Evolutionary conservation across 2,113 vertebrate genomes (phyloP).

Genomic region (Ptyas mucosa): DNA sequence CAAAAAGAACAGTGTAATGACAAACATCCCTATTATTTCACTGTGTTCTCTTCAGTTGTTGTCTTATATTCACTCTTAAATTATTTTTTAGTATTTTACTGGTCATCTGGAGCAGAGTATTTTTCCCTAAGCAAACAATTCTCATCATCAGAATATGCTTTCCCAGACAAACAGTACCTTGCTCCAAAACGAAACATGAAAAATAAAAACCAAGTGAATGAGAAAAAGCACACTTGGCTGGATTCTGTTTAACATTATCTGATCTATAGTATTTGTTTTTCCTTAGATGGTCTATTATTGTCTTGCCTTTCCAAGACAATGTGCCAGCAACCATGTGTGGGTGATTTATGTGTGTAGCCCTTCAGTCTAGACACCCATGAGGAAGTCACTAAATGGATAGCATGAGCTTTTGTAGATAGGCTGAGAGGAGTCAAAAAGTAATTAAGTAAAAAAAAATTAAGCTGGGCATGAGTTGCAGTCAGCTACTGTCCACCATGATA

Average conservation of each 20-base stretch:
- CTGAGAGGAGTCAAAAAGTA: background rate
- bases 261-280: conserved; percentile 28
- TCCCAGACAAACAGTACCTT: conserved; percentile 29
- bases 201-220: conserved; percentile 8
- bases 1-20: conserved; percentile 12
- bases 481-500: background rate
- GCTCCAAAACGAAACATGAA: conserved; percentile 30
- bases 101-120: background rate
- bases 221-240: conserved; percentile 12
- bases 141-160: conserved; percentile 27
- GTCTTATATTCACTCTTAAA: conserved; percentile 12
- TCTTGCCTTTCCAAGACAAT: conserved; percentile 14
- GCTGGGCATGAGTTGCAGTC: background rate
- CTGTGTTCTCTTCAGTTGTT: conserved; percentile 11
- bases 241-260: conserved; percentile 11
- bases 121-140: conserved; percentile 21
- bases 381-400: background rate
- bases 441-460: background rate
- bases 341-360: background rate
- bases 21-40: conserved; percentile 15
- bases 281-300: conserved; percentile 48
- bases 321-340: conserved; percentile 22
- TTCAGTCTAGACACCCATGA: conserved; percentile 2
- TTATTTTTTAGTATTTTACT: conserved; percentile 16
- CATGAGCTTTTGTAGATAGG: background rate